Base-by-base conservation (phyloP, 2,113 vertebrate genomes). In the Trematocara stigmaticum region DNA sequence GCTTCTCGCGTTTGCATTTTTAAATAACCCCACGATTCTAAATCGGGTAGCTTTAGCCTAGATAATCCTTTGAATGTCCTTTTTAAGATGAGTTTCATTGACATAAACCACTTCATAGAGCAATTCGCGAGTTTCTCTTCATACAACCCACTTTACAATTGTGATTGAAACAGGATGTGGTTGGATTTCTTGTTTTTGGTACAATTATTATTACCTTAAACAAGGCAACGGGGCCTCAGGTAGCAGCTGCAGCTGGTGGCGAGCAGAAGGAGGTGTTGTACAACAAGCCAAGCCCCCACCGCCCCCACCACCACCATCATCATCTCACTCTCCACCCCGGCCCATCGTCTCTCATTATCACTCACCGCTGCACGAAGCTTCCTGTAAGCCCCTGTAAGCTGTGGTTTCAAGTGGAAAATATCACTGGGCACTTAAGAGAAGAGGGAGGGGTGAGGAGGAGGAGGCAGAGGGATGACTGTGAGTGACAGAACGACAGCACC, bases 81-180 rank as follows among this genome's bases (percentile, higher is more conserved):
- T 16, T 91, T 90, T 78, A 52, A 84, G 49, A 10, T 15, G 40
- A 45, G 71, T 86, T 85, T 92, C 88, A 64, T 38, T 88, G 81
- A 87, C 64, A 51, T 18, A 79, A 94, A 95, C 92, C 93, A 94
- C 94, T 94, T 93, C 93, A 93, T 71, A 92, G 35, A 56, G 49
- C 49, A 9, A 29, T 4, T 20, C 3, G 38, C 18, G 1, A 57
- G 79, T 76, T 76, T 86, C 74, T 89, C 49, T 89, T 69, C 26
- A 35, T 74, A 76, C 69, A 34, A 66, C 82, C 57, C 80, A 78
- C 90, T 86, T 76, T 45, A 59, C 20, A 5, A 87, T 69, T 69
- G 88, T 79, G 79, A 94, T 81, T 93, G 92, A 94, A 94, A 96
- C 92, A 95, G 95, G 95, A 96, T 96, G 96, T 91, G 94, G 95